A percentile compares a stretch with the other conserved stretches of the same genome.
phyloP scores from a whole-genome alignment of 2,113 vertebrate genomes.

The Catharus fuscescens region DNA sequence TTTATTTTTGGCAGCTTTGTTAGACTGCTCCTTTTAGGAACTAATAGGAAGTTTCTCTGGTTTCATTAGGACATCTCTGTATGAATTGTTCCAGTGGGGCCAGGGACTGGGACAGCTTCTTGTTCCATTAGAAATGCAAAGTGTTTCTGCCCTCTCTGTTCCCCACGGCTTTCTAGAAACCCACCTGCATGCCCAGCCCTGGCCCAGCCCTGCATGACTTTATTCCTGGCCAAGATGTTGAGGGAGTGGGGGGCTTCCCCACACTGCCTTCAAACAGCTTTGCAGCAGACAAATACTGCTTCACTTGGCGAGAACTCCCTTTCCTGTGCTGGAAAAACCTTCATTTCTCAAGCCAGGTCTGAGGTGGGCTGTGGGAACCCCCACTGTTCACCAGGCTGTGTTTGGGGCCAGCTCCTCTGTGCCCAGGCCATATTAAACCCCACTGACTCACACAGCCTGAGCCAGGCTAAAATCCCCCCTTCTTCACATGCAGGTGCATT shows the following conservation, averaged over 20 bases:
- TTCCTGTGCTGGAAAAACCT: neutral
- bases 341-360: neutral
- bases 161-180: neutral
- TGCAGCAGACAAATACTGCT: neutral
- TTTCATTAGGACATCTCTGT: neutral
- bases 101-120: neutral
- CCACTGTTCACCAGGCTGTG: neutral
- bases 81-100: neutral
- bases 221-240: neutral
- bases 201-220: neutral
- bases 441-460: neutral
- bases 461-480: neutral
- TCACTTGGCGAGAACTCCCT: neutral
- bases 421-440: neutral
- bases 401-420: neutral
- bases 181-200: neutral
- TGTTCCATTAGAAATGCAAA: neutral
- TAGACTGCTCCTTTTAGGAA: conserved; percentile 30
- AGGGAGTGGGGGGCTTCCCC: neutral
- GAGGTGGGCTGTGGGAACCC: neutral
- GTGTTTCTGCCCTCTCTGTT: neutral
- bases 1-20: conserved; percentile 59
- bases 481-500: neutral
- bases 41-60: neutral
- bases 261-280: neutral